Conservation (phyloP, 2,113 vertebrate genomes). For the Eretmochelys imbricata region DNA sequence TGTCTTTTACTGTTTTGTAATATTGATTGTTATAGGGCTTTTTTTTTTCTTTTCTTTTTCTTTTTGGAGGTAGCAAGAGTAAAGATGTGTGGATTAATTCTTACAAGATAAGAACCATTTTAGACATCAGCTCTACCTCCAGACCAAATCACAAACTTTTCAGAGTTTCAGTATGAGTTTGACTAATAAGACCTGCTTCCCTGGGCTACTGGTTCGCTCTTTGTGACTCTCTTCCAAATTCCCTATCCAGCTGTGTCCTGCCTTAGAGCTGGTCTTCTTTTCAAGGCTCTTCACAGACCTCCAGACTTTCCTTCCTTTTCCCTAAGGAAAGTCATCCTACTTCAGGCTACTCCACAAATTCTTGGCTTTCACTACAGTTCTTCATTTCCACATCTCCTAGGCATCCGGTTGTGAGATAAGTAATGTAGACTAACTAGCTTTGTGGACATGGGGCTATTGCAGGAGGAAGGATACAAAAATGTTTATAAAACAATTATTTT, state of each 20-base stretch:
- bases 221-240: background rate
- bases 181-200: background rate
- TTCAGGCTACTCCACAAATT: background rate
- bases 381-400: background rate
- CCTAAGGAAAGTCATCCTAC: background rate
- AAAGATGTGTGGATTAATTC: background rate
- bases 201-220: background rate
- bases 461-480: background rate
- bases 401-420: background rate
- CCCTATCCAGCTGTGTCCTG: background rate
- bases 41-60: background rate
- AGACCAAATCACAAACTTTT: background rate
- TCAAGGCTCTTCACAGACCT: background rate
- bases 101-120: background rate
- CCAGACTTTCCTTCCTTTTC: background rate
- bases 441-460: background rate
- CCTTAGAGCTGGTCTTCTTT: fast-evolving
- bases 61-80: background rate
- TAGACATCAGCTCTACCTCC: background rate
- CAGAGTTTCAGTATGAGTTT: background rate
- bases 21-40: background rate
- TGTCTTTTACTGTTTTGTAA: background rate
- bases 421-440: background rate
- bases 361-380: fast-evolving
- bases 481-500: background rate